These are phyloP conservation scores for Oryzias curvinotus DNA, from an alignment of 2,113 vertebrate species.

Conservation along the genomic window DNA sequence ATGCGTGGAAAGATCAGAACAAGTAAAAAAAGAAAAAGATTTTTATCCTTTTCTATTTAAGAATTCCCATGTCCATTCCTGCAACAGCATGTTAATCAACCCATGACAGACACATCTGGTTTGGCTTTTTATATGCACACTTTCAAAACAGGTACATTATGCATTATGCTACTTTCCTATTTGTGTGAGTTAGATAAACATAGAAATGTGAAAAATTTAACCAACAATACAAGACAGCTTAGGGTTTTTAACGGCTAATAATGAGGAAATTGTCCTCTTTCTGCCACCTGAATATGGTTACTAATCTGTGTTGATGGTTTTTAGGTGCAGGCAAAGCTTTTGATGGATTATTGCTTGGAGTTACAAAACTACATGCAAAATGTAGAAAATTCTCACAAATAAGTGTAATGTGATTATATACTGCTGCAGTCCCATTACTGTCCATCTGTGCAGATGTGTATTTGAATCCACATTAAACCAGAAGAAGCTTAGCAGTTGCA, in stretches of 20 bases:
- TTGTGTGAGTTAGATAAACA: constrained; percentile 23
- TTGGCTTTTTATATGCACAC: too few species aligned
- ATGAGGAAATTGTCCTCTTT: constrained; percentile 34
- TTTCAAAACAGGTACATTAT: constrained; percentile 2
- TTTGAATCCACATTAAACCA: constrained; percentile 33
- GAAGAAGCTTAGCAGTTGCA: constrained; percentile 48
- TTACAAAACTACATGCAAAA: constrained; percentile 22
- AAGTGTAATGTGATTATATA: constrained; percentile 37
- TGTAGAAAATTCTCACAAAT: constrained; percentile 40
- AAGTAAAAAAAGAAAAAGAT: background rate
- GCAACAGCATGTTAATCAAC: background rate
- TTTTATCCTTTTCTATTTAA: background rate
- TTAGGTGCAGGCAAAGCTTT: constrained; percentile 10
- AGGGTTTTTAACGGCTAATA: constrained; percentile 46
- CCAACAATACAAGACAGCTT: constrained; percentile 20
- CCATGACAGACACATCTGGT: background rate
- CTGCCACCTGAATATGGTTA: constrained; percentile 4
- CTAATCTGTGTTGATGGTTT: constrained; percentile 6
- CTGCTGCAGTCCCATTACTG: constrained; percentile 28
- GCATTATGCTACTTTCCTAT: constrained; percentile 21
- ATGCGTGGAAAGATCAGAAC: background rate
- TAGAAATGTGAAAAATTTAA: constrained; percentile 27
- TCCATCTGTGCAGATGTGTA: constrained; percentile 27
- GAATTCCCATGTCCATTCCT: background rate
- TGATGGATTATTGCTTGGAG: constrained; percentile 15